Percentiles rank a stretch among this genome's conserved stretches.
Conservation (phyloP, 2,888 invertebrate genomes). For the Caenorhabditis becei region DNA sequence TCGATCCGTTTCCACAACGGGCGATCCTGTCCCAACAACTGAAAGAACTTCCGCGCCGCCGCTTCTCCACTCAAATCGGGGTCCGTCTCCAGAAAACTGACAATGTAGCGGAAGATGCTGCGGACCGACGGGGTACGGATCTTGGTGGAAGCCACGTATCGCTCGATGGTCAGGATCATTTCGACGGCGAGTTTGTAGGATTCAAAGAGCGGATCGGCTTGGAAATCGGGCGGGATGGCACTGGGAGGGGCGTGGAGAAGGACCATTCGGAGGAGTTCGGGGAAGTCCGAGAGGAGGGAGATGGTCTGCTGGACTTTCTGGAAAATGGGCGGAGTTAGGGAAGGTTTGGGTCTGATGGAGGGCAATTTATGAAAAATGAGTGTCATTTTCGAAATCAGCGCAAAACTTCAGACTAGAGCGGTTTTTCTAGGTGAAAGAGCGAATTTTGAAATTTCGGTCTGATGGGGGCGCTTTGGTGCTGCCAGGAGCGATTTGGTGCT, state of each 20-base stretch:
- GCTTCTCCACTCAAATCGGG: conserved; percentile 13
- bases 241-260: conserved; percentile 39
- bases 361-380: no score
- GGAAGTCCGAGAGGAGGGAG: conserved; percentile 17
- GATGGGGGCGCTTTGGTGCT: no score
- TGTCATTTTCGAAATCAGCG: no score
- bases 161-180: conserved; percentile 55
- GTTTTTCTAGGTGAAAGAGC: no score
- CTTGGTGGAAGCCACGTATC: conserved; percentile 35
- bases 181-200: conserved; percentile 38
- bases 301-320: conserved; percentile 31
- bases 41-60: conserved; percentile 28
- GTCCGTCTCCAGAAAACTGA: conserved; percentile 18
- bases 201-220: not conserved
- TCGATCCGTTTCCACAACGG: conserved; percentile 52
- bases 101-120: conserved; percentile 26
- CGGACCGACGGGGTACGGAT: conserved; percentile 27
- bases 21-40: conserved; percentile 47
- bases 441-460: no score
- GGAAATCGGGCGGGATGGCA: conserved; percentile 11
- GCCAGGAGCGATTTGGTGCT: no score
- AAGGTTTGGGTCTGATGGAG: no score
- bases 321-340: no score
- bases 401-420: no score
- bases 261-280: conserved; percentile 30